Evolutionary conservation across 2,113 vertebrate species (phyloP), one percentile per base, ranked within the genome.

Genomic region (Callaeas wilsoni): DNA sequence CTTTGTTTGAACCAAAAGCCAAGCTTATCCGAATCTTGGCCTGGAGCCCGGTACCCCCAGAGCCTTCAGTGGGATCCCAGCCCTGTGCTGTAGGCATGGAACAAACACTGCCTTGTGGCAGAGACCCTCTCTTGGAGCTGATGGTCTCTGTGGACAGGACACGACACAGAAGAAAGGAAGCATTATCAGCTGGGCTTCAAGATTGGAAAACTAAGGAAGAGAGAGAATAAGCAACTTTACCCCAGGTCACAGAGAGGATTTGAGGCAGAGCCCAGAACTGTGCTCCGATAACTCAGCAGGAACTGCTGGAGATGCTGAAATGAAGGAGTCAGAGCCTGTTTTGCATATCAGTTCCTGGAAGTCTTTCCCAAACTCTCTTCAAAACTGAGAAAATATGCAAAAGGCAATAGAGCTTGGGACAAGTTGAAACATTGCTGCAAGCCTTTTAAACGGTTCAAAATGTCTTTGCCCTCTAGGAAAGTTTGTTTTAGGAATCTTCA

Each of bases 1-100:
- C 83, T 95, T 93, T 95, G 90, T 96, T 93, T 95, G 94, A 97
- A 78, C 77, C 84, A 96, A 89, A 91, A 96, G 80, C 90, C 90
- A 93, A 95, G 86, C 89, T 79, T 95, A 76, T 82, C 80, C 2
- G 4, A 92, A n/a, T 62, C 64, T 70, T 94, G 94, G 96, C 90
- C 80, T 33, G 12, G 19, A 92, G 76, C 96, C 94, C 33, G 4
- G 73, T 33, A 68, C 68, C 64, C 90, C 65, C 60, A 65, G 83
- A 92, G 94, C 79, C 88, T 67, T 68, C 20, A 44, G 88, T 46
- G 65, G 74, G 60, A 89, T 68, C 88, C 78, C 80, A 82, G 80
- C 64, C 73, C 56, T 35, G n/a, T 7, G 56, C 17, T 74, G 83
- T 50, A 93, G 82, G 90, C 92, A 57, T 56, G 33, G 93, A 94